phyloP scores from a whole-genome alignment of 2,113 vertebrate genomes.

The Ictalurus furcatus region DNA sequence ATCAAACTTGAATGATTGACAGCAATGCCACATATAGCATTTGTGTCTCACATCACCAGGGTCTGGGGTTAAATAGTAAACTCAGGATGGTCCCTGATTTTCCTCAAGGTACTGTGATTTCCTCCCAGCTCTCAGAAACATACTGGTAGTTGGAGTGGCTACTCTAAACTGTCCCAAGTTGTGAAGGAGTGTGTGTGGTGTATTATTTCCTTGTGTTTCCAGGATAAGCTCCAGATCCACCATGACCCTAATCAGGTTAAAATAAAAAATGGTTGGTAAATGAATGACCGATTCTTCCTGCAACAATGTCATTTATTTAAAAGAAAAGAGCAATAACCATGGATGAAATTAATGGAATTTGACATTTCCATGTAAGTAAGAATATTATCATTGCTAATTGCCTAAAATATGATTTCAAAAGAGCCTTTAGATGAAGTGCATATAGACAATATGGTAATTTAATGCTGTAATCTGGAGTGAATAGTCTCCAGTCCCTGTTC shows the following conservation, averaged over 20 bases:
- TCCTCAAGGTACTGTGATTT: background rate
- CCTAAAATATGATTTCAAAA: background rate
- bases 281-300: background rate
- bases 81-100: background rate
- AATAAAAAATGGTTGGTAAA: background rate
- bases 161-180: background rate
- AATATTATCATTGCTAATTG: background rate
- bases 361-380: background rate
- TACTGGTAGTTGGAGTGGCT: too few relatives aligned
- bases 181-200: background rate
- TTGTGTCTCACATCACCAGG: background rate
- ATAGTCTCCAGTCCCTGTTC: background rate
- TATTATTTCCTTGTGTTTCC: background rate
- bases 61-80: background rate
- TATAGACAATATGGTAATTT: slow-evolving; percentile 13
- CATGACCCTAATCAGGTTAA: background rate
- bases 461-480: background rate
- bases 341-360: background rate
- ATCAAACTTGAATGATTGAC: slow-evolving; percentile 8
- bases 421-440: background rate
- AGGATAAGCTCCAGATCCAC: background rate
- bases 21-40: background rate
- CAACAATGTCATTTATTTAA: slow-evolving; percentile 13
- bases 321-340: slow-evolving; percentile 14
- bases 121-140: background rate